Evolutionary conservation across 2,797 vertebrate genomes (phyloP), one percentile per base, ranked within the genome.

Genomic region (Sebastes paucispinis): DNA sequence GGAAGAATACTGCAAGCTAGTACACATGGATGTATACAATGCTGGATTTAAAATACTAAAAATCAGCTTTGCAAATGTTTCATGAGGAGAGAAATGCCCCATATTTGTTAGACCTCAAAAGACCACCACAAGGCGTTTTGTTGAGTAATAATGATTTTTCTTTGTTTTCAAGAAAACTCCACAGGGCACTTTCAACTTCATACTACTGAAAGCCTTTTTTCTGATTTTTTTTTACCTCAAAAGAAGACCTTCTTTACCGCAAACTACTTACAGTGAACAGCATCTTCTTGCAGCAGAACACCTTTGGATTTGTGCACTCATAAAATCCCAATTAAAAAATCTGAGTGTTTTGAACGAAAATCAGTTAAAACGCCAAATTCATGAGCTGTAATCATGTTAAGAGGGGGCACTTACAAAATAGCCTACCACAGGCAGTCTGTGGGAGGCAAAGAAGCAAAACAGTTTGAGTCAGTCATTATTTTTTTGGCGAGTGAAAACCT

Each of bases 401-500:
- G 58, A 59, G 54, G 36, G 47, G 29, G 4, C 24, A 58, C 29
- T 68, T 69, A 70, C 9, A 29, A 25, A 50, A 67, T n/a, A 59
- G 16, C 39, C 24, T 43, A 63, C 60, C 55, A 57, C 65, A 63
- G 54, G 54, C 20, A 63, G 60, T 22, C n/a, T 62, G 60, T 73
- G 69, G 75, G 57, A 75, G 36, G 60, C 32, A 65, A 79, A 72
- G 18, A 43, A 20, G 11, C 22, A 73, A 27, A 84, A 31, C 12
- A 62, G 75, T 79, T 78, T 75, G 58, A 81, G 57, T 60, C 34
- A 36, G 27, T 68, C 34, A 62, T 75, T 68, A 20, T 24, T 58
- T 77, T 84, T 60, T 36, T 43, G 29, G 22, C 65, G 8, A 64
- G 50, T 69, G 60, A 65, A 76, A 79, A 55, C 29, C 63, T 65